Percentiles rank a stretch among this genome's conserved stretches.
Evolutionary conservation across 2,797 vertebrate species (phyloP).

Genomic region (Allochrocebus solatus): DNA sequence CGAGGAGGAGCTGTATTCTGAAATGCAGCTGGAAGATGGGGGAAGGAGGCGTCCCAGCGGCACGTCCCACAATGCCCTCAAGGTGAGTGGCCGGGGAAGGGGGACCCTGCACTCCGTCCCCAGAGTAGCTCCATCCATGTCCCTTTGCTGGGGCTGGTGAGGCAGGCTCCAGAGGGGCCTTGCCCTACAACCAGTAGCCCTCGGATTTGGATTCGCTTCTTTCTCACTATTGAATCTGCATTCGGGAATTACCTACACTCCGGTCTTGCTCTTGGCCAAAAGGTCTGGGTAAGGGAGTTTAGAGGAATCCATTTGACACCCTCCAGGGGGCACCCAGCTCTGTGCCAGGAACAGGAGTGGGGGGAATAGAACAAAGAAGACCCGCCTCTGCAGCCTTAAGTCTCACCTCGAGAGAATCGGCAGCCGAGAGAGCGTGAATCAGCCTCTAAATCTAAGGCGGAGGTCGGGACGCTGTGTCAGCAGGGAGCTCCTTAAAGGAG

Average conservation of each 20-base stretch:
- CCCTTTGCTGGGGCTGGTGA: background rate
- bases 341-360: background rate
- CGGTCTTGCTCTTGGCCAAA: too few species aligned
- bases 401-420: background rate
- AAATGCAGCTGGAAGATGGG: conserved; percentile 98
- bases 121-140: background rate
- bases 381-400: rapidly evolving
- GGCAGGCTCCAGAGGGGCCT: background rate
- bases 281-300: background rate
- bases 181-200: rapidly evolving
- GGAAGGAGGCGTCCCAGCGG: conserved; percentile 90
- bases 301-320: background rate
- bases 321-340: background rate
- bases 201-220: background rate
- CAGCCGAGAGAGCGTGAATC: rapidly evolving
- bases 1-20: conserved; percentile 97
- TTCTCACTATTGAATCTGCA: background rate
- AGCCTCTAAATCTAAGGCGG: background rate
- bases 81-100: conserved; percentile 87
- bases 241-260: background rate
- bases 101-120: rapidly evolving
- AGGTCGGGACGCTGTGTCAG: rapidly evolving
- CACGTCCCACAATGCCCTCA: conserved; percentile 93
- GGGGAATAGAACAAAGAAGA: too few species aligned
- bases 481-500: background rate